Evolutionary conservation across 2,797 vertebrate genomes (phyloP).

Genomic region (Chloroceryle inda): DNA sequence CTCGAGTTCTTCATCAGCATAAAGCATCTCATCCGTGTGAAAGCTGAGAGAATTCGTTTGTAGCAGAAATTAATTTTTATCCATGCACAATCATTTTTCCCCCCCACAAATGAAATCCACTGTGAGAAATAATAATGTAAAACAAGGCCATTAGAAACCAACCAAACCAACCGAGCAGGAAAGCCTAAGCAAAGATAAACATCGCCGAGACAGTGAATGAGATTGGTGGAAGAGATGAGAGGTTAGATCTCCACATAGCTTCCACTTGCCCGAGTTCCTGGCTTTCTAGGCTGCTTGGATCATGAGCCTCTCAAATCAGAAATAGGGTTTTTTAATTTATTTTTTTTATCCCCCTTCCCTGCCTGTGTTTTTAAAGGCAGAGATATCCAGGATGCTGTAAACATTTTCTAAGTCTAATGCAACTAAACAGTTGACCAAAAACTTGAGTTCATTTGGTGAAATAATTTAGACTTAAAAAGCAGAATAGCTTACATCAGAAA

Average conservation of each 20-base stretch:
- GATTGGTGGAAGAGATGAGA: background rate
- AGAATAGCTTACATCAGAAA: background rate
- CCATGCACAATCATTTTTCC: background rate
- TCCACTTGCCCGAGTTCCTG: background rate
- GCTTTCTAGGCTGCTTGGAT: background rate
- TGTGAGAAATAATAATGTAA: slow-evolving; percentile 20
- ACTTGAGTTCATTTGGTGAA: background rate
- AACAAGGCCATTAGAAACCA: background rate
- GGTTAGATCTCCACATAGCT: background rate
- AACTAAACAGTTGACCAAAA: background rate
- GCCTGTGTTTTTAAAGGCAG: background rate
- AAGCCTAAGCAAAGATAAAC: background rate
- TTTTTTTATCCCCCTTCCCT: background rate
- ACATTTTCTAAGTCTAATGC: background rate
- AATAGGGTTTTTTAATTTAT: background rate
- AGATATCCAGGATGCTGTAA: background rate
- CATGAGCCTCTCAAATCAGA: background rate
- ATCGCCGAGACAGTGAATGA: background rate
- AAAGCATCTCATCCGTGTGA: background rate
- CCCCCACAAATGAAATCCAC: background rate
- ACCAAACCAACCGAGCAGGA: background rate
- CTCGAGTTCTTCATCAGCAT: background rate
- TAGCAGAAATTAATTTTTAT: background rate
- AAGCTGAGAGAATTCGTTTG: background rate
- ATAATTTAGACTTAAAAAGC: background rate